A percentile compares a stretch with the other conserved stretches of the same genome.
phyloP scores from a whole-genome alignment of 2,113 vertebrate species.

The Sclerurus mexicanus region DNA sequence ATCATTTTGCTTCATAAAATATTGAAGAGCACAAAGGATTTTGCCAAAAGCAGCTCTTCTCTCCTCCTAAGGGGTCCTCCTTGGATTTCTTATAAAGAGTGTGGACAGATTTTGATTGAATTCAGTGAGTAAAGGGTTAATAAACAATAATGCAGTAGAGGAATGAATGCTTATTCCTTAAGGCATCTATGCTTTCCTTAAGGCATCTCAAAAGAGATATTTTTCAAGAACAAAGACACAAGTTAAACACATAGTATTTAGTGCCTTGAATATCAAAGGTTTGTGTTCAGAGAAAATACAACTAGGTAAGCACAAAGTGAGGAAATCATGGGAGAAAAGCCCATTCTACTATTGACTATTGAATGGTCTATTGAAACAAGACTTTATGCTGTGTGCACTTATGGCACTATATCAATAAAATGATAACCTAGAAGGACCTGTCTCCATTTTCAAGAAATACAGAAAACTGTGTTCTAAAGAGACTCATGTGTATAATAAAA shows the following conservation, averaged over 20 bases:
- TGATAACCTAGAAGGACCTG: background rate
- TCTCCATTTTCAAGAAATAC: slow-evolving; percentile 6
- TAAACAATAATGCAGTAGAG: background rate
- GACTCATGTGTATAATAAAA: background rate
- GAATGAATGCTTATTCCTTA: background rate
- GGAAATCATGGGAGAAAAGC: background rate
- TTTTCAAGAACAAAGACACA: background rate
- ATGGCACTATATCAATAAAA: background rate
- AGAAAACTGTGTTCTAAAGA: background rate
- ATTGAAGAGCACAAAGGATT: background rate
- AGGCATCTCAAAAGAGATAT: background rate
- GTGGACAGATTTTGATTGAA: background rate
- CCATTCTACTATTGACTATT: too few relatives aligned
- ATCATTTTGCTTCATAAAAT: slow-evolving; percentile 12
- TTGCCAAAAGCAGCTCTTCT: background rate
- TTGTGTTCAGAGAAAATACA: background rate
- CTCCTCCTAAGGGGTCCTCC: background rate
- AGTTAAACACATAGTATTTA: background rate
- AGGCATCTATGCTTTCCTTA: background rate
- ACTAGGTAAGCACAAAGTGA: background rate
- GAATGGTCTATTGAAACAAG: background rate
- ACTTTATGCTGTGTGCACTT: background rate
- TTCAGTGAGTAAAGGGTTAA: background rate
- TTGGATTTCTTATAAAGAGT: background rate
- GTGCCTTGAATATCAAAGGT: background rate